Conservation (phyloP, 2,888 invertebrate species). For the Pseudolycoriella hygida region DNA sequence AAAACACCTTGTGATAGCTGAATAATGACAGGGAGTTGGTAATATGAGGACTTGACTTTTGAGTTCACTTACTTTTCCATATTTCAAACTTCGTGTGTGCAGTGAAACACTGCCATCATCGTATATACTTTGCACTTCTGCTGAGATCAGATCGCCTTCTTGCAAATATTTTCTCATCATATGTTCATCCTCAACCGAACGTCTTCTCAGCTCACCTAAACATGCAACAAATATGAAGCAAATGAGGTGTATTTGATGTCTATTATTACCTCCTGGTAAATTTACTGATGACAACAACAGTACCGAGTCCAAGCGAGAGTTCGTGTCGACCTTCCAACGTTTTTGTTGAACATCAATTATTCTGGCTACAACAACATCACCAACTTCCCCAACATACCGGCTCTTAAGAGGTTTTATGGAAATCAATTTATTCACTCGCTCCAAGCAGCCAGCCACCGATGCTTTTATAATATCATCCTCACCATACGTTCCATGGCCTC, state of each 20-base stretch:
- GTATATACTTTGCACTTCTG: conserved; percentile 88
- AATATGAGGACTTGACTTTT: conserved; percentile 1
- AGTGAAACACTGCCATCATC: conserved; percentile 82
- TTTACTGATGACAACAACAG: conserved; percentile 85
- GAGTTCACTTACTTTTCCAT: conserved; percentile 69
- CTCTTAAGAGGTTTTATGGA: conserved; percentile 82
- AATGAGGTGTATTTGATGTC: background rate
- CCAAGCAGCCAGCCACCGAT: conserved; percentile 86
- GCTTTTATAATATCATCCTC: conserved; percentile 69
- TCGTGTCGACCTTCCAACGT: conserved; percentile 90
- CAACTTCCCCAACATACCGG: conserved; percentile 83
- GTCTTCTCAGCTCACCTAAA: conserved; percentile 60
- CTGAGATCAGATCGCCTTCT: conserved; percentile 93
- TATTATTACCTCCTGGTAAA: conserved; percentile 63
- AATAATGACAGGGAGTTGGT: conserved; percentile 24
- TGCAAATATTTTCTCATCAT: conserved; percentile 90
- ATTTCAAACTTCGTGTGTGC: conserved; percentile 90
- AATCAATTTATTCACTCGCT: conserved; percentile 87
- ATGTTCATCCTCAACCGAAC: conserved; percentile 92
- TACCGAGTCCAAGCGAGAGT: conserved; percentile 73
- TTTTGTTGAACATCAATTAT: conserved; percentile 87
- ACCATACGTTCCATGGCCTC: conserved; percentile 93
- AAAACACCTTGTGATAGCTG: conserved; percentile 67
- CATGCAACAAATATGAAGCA: background rate
- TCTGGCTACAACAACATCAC: conserved; percentile 91